Percentiles rank a stretch among this genome's conserved stretches.
These are phyloP conservation scores for Charina bottae DNA, from an alignment of 2,113 vertebrate genomes.

Conservation along the genomic window DNA sequence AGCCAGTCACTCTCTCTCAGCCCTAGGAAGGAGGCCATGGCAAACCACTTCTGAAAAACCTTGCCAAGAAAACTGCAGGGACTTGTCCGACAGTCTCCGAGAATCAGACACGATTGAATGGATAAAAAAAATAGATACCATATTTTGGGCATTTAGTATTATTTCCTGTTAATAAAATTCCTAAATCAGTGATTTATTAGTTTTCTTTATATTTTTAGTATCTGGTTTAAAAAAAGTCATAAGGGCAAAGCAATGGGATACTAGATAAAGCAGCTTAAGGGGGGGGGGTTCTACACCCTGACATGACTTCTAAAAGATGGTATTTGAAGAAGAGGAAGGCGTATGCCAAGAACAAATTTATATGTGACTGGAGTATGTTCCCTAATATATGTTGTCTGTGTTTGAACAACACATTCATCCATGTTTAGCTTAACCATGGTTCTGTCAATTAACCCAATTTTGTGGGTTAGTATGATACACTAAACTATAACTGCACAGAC, in stretches of 20 bases:
- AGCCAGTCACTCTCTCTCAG: no score
- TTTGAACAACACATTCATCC: not conserved
- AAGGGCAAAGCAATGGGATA: not conserved
- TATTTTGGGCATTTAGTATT: not conserved
- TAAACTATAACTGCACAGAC: not conserved
- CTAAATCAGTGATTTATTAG: constrained; percentile 6
- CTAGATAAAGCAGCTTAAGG: constrained; percentile 29
- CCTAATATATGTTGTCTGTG: constrained; percentile 28
- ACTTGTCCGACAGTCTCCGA: no score
- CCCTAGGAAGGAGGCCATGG: no score
- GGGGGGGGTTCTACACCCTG: constrained; percentile 46
- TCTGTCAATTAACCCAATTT: not conserved
- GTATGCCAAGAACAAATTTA: constrained; percentile 26
- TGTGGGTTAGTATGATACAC: not conserved
- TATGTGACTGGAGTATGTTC: constrained; percentile 33
- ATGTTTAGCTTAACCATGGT: not conserved
- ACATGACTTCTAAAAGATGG: constrained; percentile 49
- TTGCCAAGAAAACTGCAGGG: no score
- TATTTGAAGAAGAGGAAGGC: constrained; percentile 51
- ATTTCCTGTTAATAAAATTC: not conserved
- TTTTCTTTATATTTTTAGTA: constrained; percentile 44
- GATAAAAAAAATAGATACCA: not conserved
- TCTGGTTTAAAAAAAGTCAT: constrained; percentile 5
- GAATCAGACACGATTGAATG: no score
- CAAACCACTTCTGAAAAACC: no score